A percentile compares a stretch with the other conserved stretches of the same genome.
Conservation (phyloP, 2,113 vertebrate species). For the Cyprinodon tularosa region DNA sequence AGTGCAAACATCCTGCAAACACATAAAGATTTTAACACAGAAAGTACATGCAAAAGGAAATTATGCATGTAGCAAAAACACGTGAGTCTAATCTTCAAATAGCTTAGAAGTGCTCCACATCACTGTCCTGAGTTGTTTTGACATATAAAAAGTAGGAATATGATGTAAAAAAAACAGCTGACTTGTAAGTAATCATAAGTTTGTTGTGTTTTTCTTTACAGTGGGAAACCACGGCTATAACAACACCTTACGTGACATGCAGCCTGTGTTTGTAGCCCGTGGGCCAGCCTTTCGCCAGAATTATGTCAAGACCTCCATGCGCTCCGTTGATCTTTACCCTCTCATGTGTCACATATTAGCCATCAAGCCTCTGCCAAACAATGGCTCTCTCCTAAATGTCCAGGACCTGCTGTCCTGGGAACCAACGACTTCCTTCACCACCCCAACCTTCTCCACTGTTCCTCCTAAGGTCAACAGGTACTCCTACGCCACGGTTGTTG, state of each 20-base stretch:
- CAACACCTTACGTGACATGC: slow-evolving; percentile 88
- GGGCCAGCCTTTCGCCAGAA: slow-evolving; percentile 89
- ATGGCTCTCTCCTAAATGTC: slow-evolving; percentile 84
- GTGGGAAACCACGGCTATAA: slow-evolving; percentile 93
- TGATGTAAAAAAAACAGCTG: not conserved
- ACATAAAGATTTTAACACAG: too few species aligned
- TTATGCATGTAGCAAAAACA: too few species aligned
- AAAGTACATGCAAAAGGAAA: too few species aligned
- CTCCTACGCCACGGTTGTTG: slow-evolving; percentile 79
- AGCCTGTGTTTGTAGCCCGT: slow-evolving; percentile 88
- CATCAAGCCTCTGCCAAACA: slow-evolving; percentile 83
- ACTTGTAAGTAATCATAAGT: not conserved
- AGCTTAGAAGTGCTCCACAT: too few species aligned
- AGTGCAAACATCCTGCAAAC: too few species aligned
- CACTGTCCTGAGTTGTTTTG: not conserved
- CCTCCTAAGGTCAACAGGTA: slow-evolving; percentile 49
- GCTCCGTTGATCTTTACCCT: slow-evolving; percentile 88
- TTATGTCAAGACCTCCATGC: slow-evolving; percentile 82
- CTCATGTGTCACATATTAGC: slow-evolving; percentile 89
- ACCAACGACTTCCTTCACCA: slow-evolving; percentile 10
- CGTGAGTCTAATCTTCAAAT: too few species aligned
- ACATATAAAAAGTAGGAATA: not conserved
- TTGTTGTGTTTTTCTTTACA: slow-evolving; percentile 60
- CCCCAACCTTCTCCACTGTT: not conserved
- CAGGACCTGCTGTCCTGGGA: slow-evolving; percentile 80